A percentile compares a stretch with the other conserved stretches of the same genome.
Evolutionary conservation across 2,113 vertebrate genomes (phyloP).

Genomic region (Vidua macroura): DNA sequence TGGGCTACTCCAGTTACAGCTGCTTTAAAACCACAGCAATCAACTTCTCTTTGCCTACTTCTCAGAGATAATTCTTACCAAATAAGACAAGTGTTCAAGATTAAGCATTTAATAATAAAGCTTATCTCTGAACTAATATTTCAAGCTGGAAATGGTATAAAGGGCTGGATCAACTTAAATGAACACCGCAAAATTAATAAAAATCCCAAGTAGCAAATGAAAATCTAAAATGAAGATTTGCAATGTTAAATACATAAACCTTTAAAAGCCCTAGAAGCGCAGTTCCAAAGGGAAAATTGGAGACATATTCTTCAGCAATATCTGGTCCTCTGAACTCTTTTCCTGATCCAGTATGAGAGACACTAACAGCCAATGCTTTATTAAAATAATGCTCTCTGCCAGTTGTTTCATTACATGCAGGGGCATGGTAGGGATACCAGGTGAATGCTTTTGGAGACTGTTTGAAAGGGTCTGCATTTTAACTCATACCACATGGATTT

Average conservation of each 20-base stretch:
- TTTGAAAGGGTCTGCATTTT: background rate
- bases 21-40: constrained; percentile 37
- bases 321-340: constrained; percentile 1
- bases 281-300: constrained; percentile 21
- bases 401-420: background rate
- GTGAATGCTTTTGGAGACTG: background rate
- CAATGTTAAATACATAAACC: constrained; percentile 47
- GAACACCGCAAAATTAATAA: constrained; percentile 35
- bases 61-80: constrained; percentile 53
- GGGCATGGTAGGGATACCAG: background rate
- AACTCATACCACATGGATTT: constrained; percentile 14
- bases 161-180: constrained; percentile 15
- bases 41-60: constrained; percentile 37
- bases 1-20: constrained; percentile 40
- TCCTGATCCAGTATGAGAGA: background rate
- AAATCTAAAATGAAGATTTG: constrained; percentile 2
- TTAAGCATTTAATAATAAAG: constrained; percentile 60
- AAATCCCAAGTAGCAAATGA: background rate
- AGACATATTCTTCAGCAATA: constrained; percentile 16
- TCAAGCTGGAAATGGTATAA: constrained; percentile 37
- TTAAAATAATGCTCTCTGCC: background rate
- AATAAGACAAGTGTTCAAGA: constrained; percentile 47
- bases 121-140: constrained; percentile 61
- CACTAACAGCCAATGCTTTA: background rate
- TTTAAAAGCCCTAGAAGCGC: background rate